These are phyloP conservation scores for Onychorhynchus coronatus DNA, from an alignment of 2,113 vertebrate genomes.

Conservation along the genomic window DNA sequence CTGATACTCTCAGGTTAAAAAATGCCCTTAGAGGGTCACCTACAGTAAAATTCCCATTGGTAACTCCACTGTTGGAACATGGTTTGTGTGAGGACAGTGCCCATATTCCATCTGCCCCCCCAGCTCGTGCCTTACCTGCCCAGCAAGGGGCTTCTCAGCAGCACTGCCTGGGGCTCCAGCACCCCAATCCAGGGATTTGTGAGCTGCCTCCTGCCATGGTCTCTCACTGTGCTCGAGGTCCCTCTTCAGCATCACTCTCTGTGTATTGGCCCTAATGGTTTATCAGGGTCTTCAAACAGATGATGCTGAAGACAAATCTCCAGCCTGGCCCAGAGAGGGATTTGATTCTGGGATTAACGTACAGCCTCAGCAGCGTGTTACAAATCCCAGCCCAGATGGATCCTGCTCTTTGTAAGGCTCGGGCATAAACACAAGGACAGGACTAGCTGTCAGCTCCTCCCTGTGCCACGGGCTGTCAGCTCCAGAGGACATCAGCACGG, in stretches of 20 bases:
- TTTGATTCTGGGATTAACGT: not conserved
- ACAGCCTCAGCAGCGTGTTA: not conserved
- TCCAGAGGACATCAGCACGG: not conserved
- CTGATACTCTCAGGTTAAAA: not conserved
- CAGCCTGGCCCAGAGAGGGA: not conserved
- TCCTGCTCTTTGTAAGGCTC: not conserved
- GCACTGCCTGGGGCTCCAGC: not conserved
- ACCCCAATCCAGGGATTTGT: not conserved
- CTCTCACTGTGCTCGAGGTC: not conserved
- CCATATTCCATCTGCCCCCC: rapidly evolving
- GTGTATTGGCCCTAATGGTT: rapidly evolving
- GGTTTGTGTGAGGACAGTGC: not conserved
- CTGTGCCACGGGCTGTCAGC: not conserved
- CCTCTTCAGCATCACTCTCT: not conserved
- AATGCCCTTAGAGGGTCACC: rapidly evolving
- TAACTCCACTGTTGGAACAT: not conserved
- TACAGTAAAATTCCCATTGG: not conserved
- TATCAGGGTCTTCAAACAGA: not conserved
- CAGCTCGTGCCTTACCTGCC: not conserved
- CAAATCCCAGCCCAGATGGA: not conserved
- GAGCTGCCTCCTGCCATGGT: not conserved
- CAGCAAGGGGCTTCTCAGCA: not conserved
- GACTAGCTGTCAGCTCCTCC: not conserved
- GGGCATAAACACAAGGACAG: not conserved
- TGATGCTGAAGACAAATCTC: not conserved